phyloP scores from a whole-genome alignment of 2,797 vertebrate genomes.

The Parauchenoglanis ngamensis region DNA sequence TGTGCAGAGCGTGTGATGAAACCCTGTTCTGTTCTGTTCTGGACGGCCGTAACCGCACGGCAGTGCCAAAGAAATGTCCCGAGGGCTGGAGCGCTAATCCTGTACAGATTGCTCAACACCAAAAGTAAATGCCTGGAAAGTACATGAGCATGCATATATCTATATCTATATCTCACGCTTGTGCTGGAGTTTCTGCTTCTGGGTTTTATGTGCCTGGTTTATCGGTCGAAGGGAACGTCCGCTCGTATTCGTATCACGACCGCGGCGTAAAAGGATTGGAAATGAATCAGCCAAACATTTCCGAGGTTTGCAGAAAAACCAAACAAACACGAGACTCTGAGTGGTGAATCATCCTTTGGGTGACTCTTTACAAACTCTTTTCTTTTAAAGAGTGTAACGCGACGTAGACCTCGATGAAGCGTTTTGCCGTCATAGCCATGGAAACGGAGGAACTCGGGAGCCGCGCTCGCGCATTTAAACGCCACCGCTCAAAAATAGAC shows the following conservation, averaged over 20 bases:
- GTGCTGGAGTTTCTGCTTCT: background rate
- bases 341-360: background rate
- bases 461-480: background rate
- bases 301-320: background rate
- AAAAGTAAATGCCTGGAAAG: background rate
- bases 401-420: background rate
- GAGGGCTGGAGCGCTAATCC: slow-evolving; percentile 3
- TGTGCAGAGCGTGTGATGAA: slow-evolving; percentile 9
- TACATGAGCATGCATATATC: background rate
- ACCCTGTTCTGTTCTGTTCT: slow-evolving; percentile 1
- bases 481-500: background rate
- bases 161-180: too few species aligned
- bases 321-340: background rate
- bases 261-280: background rate
- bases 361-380: background rate
- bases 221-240: background rate
- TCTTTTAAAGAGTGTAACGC: background rate
- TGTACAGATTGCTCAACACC: slow-evolving; percentile 25
- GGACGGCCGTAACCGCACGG: background rate
- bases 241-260: background rate
- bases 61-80: slow-evolving; percentile 36
- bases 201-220: background rate
- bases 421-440: background rate
- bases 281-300: background rate
- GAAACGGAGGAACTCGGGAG: too few species aligned